Conservation (phyloP, 2,888 invertebrate genomes). For the Notocelia uddmanniana region DNA sequence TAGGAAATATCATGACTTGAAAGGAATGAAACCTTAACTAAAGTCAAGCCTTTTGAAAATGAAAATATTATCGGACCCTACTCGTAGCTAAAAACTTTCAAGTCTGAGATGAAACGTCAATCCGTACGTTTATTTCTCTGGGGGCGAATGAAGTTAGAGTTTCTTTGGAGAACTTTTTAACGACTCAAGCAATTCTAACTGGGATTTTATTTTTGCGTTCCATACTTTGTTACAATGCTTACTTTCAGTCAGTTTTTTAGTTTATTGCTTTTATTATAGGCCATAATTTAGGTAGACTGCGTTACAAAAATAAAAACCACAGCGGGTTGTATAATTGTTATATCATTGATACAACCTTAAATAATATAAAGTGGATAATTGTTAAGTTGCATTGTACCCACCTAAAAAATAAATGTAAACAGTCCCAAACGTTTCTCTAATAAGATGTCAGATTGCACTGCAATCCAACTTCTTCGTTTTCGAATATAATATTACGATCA, state of each 20-base stretch:
- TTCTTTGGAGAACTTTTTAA: conserved; percentile 41
- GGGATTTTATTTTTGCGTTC: conserved; percentile 24
- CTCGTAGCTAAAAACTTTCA: conserved; percentile 25
- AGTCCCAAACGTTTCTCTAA: too few species aligned
- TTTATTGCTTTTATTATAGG: not conserved
- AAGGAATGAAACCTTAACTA: too few species aligned
- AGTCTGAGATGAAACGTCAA: conserved; percentile 38
- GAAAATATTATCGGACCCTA: conserved; percentile 27
- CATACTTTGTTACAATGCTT: conserved; percentile 10
- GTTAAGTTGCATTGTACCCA: too few species aligned
- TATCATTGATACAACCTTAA: too few species aligned
- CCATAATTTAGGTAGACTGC: not conserved
- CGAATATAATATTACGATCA: too few species aligned
- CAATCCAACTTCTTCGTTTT: too few species aligned
- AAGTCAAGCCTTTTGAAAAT: conserved; percentile 6
- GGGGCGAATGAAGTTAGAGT: conserved; percentile 42
- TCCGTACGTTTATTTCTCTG: conserved; percentile 42
- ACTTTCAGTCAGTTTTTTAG: not conserved
- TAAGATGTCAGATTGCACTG: too few species aligned
- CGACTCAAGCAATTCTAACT: conserved; percentile 34
- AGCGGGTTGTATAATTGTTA: too few species aligned
- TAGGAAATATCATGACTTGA: too few species aligned
- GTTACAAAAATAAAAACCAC: not conserved
- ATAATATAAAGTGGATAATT: too few species aligned
- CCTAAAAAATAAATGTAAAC: too few species aligned